These are phyloP conservation scores for Aphidius gifuensis DNA, from an alignment of 1,140 invertebrate species.

Conservation along the genomic window DNA sequence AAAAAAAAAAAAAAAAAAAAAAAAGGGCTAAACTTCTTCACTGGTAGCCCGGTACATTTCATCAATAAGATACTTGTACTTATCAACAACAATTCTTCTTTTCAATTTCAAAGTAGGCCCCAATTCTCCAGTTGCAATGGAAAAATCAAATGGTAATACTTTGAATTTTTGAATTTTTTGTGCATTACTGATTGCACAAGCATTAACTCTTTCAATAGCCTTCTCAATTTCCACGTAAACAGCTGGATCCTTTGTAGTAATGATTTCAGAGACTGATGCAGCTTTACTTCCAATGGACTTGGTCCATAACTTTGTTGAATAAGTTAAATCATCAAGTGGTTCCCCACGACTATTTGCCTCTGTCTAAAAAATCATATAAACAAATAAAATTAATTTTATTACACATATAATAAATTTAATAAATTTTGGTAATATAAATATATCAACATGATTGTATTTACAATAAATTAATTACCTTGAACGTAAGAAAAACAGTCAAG, in stretches of 20 bases:
- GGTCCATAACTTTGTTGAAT: conserved; percentile 68
- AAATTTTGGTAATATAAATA: too few relatives aligned
- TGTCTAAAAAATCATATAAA: conserved; percentile 51
- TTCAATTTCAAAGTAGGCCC: conserved; percentile 86
- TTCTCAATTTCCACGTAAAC: conserved; percentile 71
- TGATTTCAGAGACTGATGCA: conserved; percentile 70
- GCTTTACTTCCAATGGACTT: conserved; percentile 68
- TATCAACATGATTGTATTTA: too few relatives aligned
- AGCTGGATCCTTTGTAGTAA: conserved; percentile 55
- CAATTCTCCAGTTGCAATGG: conserved; percentile 81
- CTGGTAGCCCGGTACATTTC: conserved; percentile 57
- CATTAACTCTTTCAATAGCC: conserved; percentile 76
- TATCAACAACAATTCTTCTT: conserved; percentile 64
- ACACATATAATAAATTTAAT: too few relatives aligned
- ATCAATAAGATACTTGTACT: conserved; percentile 68
- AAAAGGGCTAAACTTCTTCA: neutral
- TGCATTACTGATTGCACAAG: conserved; percentile 78
- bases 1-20: too few relatives aligned
- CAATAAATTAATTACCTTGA: conserved; percentile 64
- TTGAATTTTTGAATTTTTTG: conserved; percentile 87
- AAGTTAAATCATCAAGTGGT: conserved; percentile 67
- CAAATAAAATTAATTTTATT: neutral
- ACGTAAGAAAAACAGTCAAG: conserved; percentile 75
- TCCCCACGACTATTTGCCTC: conserved; percentile 69
- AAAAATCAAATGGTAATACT: conserved; percentile 85